These are phyloP conservation scores for Hirtodrosophila cameraria DNA, from an alignment of 2,888 invertebrate genomes.

Conservation along the genomic window DNA sequence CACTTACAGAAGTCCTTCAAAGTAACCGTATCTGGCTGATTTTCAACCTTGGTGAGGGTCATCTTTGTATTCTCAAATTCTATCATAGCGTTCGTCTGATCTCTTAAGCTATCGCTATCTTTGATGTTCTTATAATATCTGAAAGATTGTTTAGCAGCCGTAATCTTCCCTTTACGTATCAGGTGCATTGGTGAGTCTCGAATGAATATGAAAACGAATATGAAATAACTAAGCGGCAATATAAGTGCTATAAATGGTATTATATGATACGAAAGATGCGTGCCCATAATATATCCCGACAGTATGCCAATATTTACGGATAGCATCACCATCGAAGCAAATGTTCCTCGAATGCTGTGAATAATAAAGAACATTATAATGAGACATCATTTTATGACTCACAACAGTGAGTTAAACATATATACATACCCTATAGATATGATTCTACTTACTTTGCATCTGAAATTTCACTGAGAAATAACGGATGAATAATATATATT, in stretches of 20 bases:
- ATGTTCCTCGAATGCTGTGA: conserved; percentile 80
- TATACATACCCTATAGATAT: neutral
- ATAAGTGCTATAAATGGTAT: conserved; percentile 70
- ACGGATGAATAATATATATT: conserved; percentile 71
- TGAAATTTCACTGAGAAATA: conserved; percentile 72
- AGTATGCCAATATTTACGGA: conserved; percentile 79
- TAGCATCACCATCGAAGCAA: conserved; percentile 78
- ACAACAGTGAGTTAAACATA: too few relatives aligned
- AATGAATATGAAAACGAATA: conserved; percentile 57
- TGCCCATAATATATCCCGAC: conserved; percentile 75
- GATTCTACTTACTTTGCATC: conserved; percentile 64
- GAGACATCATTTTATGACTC: conserved; percentile 7
- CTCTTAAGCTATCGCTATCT: conserved; percentile 5
- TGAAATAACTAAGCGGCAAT: conserved; percentile 68
- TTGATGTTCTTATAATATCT: conserved; percentile 77
- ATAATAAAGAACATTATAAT: too few relatives aligned
- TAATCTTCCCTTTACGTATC: conserved; percentile 58
- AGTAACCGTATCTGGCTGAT: conserved; percentile 22
- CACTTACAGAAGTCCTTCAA: conserved; percentile 71
- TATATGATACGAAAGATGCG: conserved; percentile 69
- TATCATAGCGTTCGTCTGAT: conserved; percentile 30
- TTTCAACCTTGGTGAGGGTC: conserved; percentile 48
- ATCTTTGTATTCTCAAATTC: conserved; percentile 68
- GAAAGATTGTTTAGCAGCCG: conserved; percentile 74
- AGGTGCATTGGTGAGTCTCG: conserved; percentile 81